Base-by-base conservation (phyloP, 2,888 invertebrate genomes). In the Endotricha flammealis region DNA sequence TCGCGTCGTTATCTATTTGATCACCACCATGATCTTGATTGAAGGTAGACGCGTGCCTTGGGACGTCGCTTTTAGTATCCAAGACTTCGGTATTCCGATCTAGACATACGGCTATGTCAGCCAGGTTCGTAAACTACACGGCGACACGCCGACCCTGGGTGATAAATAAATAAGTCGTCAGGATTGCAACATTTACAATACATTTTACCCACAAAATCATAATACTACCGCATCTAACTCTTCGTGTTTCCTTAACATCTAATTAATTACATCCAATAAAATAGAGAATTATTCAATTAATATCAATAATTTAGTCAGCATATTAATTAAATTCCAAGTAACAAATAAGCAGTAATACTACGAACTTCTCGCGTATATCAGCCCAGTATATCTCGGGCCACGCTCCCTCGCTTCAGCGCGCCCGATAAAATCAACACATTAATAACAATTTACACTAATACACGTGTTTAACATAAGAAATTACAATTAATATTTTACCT, bases 371-470 rank as follows among this genome's bases (percentile, higher is more conserved):
- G 6, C 20, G 12, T 16, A n/a, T 25, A 33, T 33, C 32, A 12
- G 8, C n/a, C 9, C 12, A 29, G 31, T 35, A 38, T 36, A 41
- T 44, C 39, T 38, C 32, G 29, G 38, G 39, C 20, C 31, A 34
- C 34, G 40, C 44, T 43, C 48, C 52, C 51, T 53, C 46, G 47
- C 48, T 49, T 41, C 48, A 44, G 44, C 44, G 41, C 43, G 41
- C 30, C 1, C 29, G 68, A 67, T 68, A 60, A 53, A 32, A 66
- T 67, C 68, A 44, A 63, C 55, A 53, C 59, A 60, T 60, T 61
- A 58, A 63, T 57, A 56, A 66, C 64, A 66, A 63, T 60, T 61
- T 60, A 58, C 50, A 41, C 42, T 58, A 60, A 57, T 56, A 60
- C 55, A 45, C 52, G 54, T 49, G 64, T 58, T 54, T 48, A 52